A percentile compares a stretch with the other conserved stretches of the same genome.
phyloP scores from a whole-genome alignment of 2,888 invertebrate species.

The Pseudococcus jackbeardsleyi region DNA sequence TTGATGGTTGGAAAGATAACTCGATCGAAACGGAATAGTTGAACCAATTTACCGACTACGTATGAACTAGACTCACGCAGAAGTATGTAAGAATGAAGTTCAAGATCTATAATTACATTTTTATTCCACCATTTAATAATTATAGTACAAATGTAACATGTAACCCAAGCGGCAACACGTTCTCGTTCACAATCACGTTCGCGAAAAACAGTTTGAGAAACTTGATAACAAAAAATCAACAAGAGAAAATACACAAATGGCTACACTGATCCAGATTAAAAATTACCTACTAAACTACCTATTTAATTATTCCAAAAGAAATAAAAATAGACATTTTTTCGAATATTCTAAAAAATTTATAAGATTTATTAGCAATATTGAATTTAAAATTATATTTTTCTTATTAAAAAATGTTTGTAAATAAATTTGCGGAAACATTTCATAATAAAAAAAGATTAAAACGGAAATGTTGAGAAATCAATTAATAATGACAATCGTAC shows the following conservation, averaged over 20 bases:
- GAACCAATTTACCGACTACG: background rate
- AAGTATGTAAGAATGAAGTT: constrained; percentile 15
- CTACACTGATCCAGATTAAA: background rate
- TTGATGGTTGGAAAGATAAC: background rate
- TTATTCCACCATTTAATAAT: constrained; percentile 23
- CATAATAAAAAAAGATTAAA: background rate
- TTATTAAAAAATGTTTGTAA: background rate
- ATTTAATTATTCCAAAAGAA: background rate
- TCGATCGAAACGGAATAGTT: background rate
- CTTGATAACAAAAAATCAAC: too few relatives aligned
- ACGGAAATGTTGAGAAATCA: background rate
- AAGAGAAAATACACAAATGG: background rate
- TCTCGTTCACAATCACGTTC: background rate
- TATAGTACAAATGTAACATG: background rate
- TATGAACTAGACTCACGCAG: background rate
- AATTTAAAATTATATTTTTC: background rate
- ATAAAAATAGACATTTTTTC: background rate
- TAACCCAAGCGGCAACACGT: constrained; percentile 18
- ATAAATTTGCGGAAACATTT: background rate
- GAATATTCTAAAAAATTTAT: background rate
- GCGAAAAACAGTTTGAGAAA: too few relatives aligned
- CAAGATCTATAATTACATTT: constrained; percentile 41
- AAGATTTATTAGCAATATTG: background rate
- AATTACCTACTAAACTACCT: too few relatives aligned
- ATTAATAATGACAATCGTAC: background rate